Percentiles rank a stretch among this genome's conserved stretches.
Evolutionary conservation across 2,797 vertebrate species (phyloP).

Genomic region (Neostethus bicornis): DNA sequence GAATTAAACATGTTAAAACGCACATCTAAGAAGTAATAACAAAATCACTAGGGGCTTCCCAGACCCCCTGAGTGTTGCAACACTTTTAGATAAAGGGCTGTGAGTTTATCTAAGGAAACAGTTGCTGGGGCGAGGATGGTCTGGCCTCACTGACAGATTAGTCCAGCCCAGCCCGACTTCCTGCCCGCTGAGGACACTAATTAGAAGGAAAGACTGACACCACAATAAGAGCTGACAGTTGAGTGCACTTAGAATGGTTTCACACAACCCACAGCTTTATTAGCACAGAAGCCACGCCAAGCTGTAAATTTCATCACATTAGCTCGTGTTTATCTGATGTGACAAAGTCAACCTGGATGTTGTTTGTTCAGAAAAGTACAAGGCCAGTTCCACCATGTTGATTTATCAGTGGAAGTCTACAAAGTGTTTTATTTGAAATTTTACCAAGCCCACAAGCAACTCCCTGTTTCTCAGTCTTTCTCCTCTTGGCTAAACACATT

Average conservation of each 20-base stretch:
- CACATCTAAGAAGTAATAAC: constrained; percentile 67
- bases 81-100: constrained; percentile 75
- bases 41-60: constrained; percentile 71
- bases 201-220: constrained; percentile 93
- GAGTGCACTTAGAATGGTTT: constrained; percentile 79
- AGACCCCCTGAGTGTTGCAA: constrained; percentile 75
- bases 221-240: constrained; percentile 96
- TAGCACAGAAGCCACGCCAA: constrained; percentile 58
- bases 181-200: constrained; percentile 98
- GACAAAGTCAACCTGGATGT: constrained; percentile 74
- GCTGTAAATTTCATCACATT: constrained; percentile 71
- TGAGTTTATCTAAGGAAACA: constrained; percentile 99
- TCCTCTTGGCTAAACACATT: neutral
- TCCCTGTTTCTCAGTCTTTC: neutral
- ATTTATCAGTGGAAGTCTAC: constrained; percentile 62
- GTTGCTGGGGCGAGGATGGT: constrained; percentile 93
- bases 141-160: constrained; percentile 96
- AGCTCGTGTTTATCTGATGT: constrained; percentile 71
- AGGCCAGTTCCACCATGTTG: constrained; percentile 50
- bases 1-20: constrained; percentile 38
- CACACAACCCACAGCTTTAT: constrained; percentile 75
- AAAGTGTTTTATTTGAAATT: constrained; percentile 62
- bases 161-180: constrained; percentile 95
- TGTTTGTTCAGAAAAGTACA: constrained; percentile 59
- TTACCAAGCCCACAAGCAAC: constrained; percentile 42